Conservation (phyloP, 2,888 invertebrate species). For the Fragum fragum region DNA sequence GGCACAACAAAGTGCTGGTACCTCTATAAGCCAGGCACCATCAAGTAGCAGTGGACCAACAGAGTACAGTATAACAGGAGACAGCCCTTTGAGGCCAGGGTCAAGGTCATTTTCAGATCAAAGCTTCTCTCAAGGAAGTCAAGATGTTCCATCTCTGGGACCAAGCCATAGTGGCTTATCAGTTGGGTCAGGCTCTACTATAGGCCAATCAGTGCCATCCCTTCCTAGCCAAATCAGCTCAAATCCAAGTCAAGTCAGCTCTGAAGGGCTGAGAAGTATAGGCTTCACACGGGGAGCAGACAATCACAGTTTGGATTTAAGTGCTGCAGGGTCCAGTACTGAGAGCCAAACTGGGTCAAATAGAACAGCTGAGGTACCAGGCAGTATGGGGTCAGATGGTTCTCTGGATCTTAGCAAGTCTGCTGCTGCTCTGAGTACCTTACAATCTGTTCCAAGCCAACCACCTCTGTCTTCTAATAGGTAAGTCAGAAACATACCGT, state of each 20-base stretch:
- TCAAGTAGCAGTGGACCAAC: constrained; percentile 52
- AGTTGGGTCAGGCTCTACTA: not conserved
- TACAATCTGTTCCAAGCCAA: constrained; percentile 42
- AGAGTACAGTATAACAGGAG: constrained; percentile 60
- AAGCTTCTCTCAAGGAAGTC: constrained; percentile 45
- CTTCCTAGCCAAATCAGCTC: not conserved
- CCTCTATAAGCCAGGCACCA: constrained; percentile 1
- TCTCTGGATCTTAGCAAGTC: constrained; percentile 65
- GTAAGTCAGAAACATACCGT: constrained; percentile 30
- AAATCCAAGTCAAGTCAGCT: constrained; percentile 7
- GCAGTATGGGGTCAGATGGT: constrained; percentile 54
- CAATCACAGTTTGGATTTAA: constrained; percentile 41
- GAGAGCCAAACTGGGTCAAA: not conserved
- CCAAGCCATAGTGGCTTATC: constrained; percentile 38
- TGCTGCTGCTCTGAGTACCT: constrained; percentile 50
- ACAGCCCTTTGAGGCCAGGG: constrained; percentile 39
- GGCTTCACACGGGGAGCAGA: constrained; percentile 48
- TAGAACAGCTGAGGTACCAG: constrained; percentile 7
- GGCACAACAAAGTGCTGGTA: too few species aligned
- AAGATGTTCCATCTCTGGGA: constrained; percentile 64
- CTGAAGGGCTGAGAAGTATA: constrained; percentile 38
- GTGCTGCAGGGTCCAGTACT: constrained; percentile 46
- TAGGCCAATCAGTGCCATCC: not conserved
- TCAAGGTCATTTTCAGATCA: constrained; percentile 48
- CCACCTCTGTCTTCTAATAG: constrained; percentile 43